These are phyloP conservation scores for Empidonax traillii DNA, from an alignment of 2,113 vertebrate species.

Conservation along the genomic window DNA sequence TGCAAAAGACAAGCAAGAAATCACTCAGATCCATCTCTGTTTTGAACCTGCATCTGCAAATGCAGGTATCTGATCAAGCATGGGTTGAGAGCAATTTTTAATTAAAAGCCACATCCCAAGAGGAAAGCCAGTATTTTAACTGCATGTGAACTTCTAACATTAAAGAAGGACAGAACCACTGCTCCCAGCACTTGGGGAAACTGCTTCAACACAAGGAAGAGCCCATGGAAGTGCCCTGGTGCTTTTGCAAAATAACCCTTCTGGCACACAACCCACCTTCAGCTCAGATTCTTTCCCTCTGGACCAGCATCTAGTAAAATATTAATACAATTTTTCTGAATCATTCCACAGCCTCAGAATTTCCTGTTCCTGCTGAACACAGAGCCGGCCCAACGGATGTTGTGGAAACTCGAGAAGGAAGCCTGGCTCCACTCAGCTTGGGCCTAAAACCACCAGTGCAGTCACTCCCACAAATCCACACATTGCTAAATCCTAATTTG, in stretches of 20 bases:
- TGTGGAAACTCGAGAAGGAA: conserved; percentile 5
- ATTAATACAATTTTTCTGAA: neutral
- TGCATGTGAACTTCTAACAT: neutral
- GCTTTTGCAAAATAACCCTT: neutral
- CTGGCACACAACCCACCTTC: neutral
- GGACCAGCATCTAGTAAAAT: neutral
- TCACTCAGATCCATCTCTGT: no score
- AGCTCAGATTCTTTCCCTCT: neutral
- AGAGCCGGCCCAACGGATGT: neutral
- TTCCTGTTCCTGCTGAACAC: conserved; percentile 28
- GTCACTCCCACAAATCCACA: conserved; percentile 25
- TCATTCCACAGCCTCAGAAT: conserved; percentile 9
- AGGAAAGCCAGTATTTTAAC: neutral
- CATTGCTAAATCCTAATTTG: neutral
- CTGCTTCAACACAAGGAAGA: fast-evolving
- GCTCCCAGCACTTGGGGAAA: neutral
- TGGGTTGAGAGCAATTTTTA: neutral
- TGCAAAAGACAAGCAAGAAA: neutral
- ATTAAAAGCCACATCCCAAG: neutral
- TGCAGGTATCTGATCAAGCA: neutral
- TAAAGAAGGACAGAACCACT: neutral
- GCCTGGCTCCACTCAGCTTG: conserved; percentile 23
- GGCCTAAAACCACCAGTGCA: neutral
- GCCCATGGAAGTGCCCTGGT: neutral
- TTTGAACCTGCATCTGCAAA: neutral